Conservation (phyloP, 2,113 vertebrate genomes). For the Cepphus grylle region DNA sequence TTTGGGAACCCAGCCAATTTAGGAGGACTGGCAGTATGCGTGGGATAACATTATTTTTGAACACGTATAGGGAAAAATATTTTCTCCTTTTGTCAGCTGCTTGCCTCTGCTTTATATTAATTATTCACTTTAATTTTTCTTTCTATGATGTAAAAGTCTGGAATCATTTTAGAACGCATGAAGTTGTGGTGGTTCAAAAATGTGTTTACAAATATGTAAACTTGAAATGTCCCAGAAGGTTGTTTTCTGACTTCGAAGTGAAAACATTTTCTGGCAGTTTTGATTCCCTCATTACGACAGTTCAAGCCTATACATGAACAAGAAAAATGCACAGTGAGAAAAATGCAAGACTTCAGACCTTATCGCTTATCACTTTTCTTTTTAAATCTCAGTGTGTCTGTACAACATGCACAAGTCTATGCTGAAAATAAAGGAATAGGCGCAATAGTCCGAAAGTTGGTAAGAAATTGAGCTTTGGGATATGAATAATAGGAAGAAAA, state of each 20-base stretch:
- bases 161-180: not conserved
- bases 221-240: not conserved
- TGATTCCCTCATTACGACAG: not conserved
- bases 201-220: not conserved
- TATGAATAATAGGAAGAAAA: not conserved
- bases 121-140: not conserved
- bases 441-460: not conserved
- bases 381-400: not conserved
- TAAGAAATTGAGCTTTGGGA: not conserved
- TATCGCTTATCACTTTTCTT: not conserved
- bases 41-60: not conserved
- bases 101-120: not conserved
- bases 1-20: not conserved
- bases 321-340: not conserved
- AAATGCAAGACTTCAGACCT: not conserved
- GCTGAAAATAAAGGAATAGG: not conserved
- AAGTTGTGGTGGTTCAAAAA: not conserved
- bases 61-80: not conserved
- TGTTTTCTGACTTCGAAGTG: not conserved
- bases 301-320: constrained; percentile 35
- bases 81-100: not conserved
- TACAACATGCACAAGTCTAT: not conserved
- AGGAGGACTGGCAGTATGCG: not conserved
- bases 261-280: not conserved
- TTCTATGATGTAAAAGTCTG: not conserved